Conservation (phyloP, 1,140 invertebrate genomes). For the Subanguina moxae region DNA sequence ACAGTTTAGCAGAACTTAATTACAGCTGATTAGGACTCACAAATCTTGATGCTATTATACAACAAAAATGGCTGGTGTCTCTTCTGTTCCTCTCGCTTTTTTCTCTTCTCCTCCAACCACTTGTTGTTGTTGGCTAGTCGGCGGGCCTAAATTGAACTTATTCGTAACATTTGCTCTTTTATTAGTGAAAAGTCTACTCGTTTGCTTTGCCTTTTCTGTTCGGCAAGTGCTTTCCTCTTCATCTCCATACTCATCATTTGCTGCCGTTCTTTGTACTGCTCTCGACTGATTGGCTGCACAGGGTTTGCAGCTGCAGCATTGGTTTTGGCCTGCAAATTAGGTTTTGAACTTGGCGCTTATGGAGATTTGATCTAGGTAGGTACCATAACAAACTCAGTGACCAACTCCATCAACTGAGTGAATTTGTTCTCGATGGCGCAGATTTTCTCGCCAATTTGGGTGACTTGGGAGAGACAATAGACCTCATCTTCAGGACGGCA, state of each 20-base stretch:
- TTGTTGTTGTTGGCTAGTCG: not conserved
- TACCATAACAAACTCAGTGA: slow-evolving; percentile 1
- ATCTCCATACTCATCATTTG: not conserved
- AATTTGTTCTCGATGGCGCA: slow-evolving; percentile 2
- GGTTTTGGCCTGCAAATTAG: not conserved
- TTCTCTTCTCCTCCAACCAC: not conserved
- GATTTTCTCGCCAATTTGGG: not conserved
- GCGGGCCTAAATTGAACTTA: no score
- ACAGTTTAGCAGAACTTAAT: not conserved
- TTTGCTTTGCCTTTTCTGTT: not conserved
- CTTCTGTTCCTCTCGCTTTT: not conserved
- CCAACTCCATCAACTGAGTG: not conserved
- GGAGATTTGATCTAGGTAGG: no score
- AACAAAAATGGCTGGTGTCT: not conserved
- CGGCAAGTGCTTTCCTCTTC: not conserved
- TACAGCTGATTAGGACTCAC: not conserved
- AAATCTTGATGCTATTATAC: not conserved
- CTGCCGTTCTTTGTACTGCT: not conserved
- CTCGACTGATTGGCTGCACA: not conserved
- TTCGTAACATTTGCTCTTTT: no score
- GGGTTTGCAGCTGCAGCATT: not conserved
- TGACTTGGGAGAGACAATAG: not conserved
- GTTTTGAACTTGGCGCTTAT: not conserved
- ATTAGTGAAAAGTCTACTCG: no score
- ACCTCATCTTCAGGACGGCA: not conserved